Evolutionary conservation across 2,797 vertebrate genomes (phyloP).

Genomic region (Pseudochirops corinnae): DNA sequence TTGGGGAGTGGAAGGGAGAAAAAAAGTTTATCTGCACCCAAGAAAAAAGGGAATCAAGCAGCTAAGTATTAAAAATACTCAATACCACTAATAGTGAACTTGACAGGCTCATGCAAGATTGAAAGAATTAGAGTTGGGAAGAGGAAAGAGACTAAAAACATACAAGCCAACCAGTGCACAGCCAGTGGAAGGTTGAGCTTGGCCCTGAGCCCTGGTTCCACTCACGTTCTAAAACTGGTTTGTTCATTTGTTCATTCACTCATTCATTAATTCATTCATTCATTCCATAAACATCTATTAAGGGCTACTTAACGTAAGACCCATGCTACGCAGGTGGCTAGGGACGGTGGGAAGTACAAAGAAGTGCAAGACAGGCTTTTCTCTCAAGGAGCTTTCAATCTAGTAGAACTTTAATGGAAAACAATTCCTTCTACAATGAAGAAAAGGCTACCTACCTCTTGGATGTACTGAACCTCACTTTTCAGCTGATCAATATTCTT

Average conservation of each 20-base stretch:
- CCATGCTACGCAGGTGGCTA: neutral
- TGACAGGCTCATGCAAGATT: neutral
- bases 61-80: neutral
- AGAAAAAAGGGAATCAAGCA: neutral
- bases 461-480: constrained; percentile 93
- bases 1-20: constrained; percentile 14
- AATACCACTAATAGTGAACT: neutral
- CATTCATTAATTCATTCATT: neutral
- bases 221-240: neutral
- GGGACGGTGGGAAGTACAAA: neutral
- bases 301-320: neutral
- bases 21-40: neutral
- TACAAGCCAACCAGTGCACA: neutral
- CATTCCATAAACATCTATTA: neutral
- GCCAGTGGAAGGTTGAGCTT: neutral
- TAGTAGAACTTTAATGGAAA: neutral
- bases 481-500: constrained; percentile 92
- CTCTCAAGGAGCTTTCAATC: neutral
- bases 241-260: neutral
- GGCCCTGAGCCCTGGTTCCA: neutral
- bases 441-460: constrained; percentile 88
- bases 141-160: neutral
- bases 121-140: neutral
- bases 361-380: neutral
- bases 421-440: neutral